A percentile compares a stretch with the other conserved stretches of the same genome.
Conservation (phyloP, 2,888 invertebrate genomes). For the Calephelis perditalis region DNA sequence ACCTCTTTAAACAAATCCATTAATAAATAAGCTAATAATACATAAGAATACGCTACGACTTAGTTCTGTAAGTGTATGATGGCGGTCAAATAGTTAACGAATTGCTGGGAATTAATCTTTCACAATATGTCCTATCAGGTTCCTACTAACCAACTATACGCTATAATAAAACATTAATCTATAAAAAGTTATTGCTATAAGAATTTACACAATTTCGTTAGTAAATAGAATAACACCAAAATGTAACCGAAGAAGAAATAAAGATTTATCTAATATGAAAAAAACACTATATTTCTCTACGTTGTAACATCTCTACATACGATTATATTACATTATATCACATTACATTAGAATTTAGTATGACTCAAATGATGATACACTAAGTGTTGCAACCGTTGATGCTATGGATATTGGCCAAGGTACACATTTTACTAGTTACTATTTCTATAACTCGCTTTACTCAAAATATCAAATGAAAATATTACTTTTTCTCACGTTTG, state of each 20-base stretch:
- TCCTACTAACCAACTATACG: constrained; percentile 11
- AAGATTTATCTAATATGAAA: constrained; percentile 21
- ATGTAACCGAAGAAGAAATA: constrained; percentile 30
- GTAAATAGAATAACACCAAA: constrained; percentile 35
- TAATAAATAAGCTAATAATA: too few species aligned
- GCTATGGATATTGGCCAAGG: not conserved
- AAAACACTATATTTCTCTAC: constrained; percentile 28
- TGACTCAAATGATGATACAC: constrained; percentile 37
- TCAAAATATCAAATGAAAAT: too few species aligned
- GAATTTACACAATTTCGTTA: constrained; percentile 33
- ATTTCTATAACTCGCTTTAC: too few species aligned
- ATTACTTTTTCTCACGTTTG: too few species aligned
- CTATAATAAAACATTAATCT: constrained; percentile 29
- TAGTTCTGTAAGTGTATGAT: not conserved
- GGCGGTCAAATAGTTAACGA: not conserved
- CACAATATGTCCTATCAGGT: constrained; percentile 10
- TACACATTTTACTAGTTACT: not conserved
- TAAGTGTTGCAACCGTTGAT: constrained; percentile 21
- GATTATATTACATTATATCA: constrained; percentile 63
- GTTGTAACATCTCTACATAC: constrained; percentile 45
- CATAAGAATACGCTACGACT: too few species aligned
- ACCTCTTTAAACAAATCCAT: too few species aligned
- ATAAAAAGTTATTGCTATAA: constrained; percentile 38
- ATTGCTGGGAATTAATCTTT: not conserved
- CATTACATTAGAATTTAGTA: constrained; percentile 74